Conservation (phyloP, 2,888 invertebrate genomes). For the Amiota mariae region DNA sequence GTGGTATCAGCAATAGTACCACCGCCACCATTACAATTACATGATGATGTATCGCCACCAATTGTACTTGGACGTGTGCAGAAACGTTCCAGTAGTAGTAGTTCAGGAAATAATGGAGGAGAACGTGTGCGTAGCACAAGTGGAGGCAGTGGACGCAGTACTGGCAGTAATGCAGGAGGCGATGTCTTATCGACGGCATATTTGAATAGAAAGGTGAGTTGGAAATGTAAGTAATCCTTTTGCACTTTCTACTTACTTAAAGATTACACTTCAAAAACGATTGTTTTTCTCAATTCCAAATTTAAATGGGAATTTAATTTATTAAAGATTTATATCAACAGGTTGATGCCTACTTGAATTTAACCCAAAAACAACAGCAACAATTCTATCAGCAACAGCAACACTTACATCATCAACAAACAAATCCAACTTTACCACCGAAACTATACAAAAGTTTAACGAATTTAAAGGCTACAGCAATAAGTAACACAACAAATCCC, state of each 20-base stretch:
- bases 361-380: slow-evolving; percentile 67
- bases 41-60: slow-evolving; percentile 62
- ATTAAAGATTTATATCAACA: slow-evolving; percentile 33
- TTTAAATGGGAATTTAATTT: background rate
- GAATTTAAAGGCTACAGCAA: slow-evolving; percentile 65
- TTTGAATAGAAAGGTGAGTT: slow-evolving; percentile 71
- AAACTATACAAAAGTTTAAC: slow-evolving; percentile 73
- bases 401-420: slow-evolving; percentile 50
- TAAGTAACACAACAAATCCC: slow-evolving; percentile 50
- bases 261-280: background rate
- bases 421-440: slow-evolving; percentile 72
- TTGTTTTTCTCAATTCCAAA: background rate
- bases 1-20: slow-evolving; percentile 56
- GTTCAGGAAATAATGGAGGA: slow-evolving; percentile 45
- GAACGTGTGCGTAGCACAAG: slow-evolving; percentile 54
- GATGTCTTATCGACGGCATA: slow-evolving; percentile 60
- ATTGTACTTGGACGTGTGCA: slow-evolving; percentile 68
- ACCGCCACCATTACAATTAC: slow-evolving; percentile 61
- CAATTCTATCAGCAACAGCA: slow-evolving; percentile 60
- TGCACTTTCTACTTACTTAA: slow-evolving; percentile 12
- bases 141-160: slow-evolving; percentile 49
- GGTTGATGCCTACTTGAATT: slow-evolving; percentile 70
- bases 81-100: slow-evolving; percentile 54
- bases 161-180: slow-evolving; percentile 45
- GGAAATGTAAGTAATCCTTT: slow-evolving; percentile 63